phyloP scores from a whole-genome alignment of 2,888 invertebrate genomes.

The Pristionchus arcanus region DNA sequence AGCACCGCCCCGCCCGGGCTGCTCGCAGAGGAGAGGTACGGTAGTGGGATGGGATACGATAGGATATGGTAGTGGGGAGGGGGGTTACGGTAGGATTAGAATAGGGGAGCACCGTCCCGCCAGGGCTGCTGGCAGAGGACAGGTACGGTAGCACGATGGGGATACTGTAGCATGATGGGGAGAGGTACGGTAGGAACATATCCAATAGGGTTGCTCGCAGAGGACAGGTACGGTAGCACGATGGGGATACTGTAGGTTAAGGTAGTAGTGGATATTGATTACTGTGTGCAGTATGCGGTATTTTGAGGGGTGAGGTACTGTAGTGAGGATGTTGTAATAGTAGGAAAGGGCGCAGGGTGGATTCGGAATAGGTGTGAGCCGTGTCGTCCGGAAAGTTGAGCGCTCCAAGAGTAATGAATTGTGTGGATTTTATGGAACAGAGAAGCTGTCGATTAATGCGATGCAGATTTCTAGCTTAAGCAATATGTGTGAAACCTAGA shows the following conservation, averaged over 20 bases:
- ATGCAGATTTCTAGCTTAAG: too few species aligned
- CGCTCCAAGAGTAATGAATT: too few species aligned
- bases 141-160: slow-evolving; percentile 3
- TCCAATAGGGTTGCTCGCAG: background rate
- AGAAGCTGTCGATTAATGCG: too few species aligned
- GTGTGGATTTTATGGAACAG: too few species aligned
- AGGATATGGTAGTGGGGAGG: background rate
- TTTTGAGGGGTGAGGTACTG: background rate
- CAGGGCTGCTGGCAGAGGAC: background rate
- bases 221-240: too few species aligned
- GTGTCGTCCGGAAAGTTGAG: too few species aligned
- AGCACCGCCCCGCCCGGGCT: slow-evolving; percentile 3
- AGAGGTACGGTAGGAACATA: too few species aligned
- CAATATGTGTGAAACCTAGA: too few species aligned
- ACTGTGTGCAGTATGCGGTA: too few species aligned
- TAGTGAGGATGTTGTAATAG: background rate
- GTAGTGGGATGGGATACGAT: too few species aligned
- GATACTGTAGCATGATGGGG: background rate
- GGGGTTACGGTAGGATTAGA: background rate
- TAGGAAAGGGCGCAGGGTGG: background rate
- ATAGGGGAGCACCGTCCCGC: too few species aligned
- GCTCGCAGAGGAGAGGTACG: background rate
- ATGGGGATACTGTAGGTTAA: background rate
- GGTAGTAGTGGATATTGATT: too few species aligned
- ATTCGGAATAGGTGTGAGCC: background rate